Percentiles rank a stretch among this genome's conserved stretches.
Conservation (phyloP, 2,113 vertebrate species). For the Illadopsis cleaveri region DNA sequence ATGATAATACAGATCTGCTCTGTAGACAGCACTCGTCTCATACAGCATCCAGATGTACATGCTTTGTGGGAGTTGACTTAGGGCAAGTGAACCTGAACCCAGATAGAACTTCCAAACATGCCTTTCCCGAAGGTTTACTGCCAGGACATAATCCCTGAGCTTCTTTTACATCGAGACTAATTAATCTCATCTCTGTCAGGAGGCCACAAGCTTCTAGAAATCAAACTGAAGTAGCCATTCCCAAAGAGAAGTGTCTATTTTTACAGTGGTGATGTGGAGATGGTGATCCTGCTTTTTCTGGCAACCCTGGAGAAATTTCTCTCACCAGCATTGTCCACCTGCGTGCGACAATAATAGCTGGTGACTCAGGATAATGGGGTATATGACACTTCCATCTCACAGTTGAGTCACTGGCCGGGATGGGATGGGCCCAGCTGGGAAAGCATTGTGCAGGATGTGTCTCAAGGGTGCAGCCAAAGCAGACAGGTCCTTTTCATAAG, state of each 20-base stretch:
- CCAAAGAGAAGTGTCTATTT: constrained; percentile 2
- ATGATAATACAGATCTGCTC: not conserved
- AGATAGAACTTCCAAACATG: not conserved
- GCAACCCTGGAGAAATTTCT: constrained; percentile 26
- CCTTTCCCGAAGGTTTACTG: not conserved
- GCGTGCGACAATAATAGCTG: not conserved
- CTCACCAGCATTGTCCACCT: constrained; percentile 24
- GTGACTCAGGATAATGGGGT: constrained; percentile 29
- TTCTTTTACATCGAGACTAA: not conserved
- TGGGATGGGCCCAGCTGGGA: constrained; percentile 58
- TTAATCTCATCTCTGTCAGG: not conserved
- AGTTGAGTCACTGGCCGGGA: constrained; percentile 31
- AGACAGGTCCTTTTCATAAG: not conserved
- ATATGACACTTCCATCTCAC: constrained; percentile 26
- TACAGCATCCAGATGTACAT: not conserved
- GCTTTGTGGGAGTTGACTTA: not conserved
- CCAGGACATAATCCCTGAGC: not conserved
- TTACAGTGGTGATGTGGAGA: not conserved
- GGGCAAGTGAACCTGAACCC: not conserved
- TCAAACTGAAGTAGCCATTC: not conserved
- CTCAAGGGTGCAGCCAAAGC: constrained; percentile 13
- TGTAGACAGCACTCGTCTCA: fast-evolving
- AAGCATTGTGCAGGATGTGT: constrained; percentile 58
- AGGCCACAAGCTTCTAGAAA: not conserved
- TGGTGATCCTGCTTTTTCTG: constrained; percentile 15